Evolutionary conservation across 1,140 invertebrate species (phyloP).

Genomic region (Ganaspis sp.): DNA sequence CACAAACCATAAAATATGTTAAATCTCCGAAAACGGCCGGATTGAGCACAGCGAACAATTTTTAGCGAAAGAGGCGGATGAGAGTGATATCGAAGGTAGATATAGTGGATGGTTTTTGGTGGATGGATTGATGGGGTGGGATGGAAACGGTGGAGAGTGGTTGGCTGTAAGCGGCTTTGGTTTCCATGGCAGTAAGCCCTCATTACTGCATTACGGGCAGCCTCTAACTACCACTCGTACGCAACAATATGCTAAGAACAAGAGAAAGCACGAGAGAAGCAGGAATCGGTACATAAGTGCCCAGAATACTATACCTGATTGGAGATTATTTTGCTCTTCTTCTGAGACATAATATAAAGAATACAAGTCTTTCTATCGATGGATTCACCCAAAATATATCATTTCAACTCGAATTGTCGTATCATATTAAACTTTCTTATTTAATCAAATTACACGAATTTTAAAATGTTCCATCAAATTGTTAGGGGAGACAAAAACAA

Average conservation of each 20-base stretch:
- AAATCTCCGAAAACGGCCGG: background rate
- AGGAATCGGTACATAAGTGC: background rate
- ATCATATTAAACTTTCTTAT: too few species aligned
- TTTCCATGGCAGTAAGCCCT: conserved; percentile 77
- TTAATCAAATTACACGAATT: too few species aligned
- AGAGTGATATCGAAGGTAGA: conserved; percentile 66
- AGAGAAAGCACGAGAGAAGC: background rate
- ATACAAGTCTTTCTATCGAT: too few species aligned
- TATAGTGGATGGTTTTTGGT: conserved; percentile 49
- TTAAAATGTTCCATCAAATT: too few species aligned
- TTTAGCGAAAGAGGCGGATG: conserved; percentile 62
- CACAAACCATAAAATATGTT: background rate
- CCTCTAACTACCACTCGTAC: conserved; percentile 74
- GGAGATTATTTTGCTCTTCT: background rate
- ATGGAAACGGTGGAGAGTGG: conserved; percentile 67
- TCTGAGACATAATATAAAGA: background rate
- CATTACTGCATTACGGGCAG: conserved; percentile 76
- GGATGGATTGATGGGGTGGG: conserved; percentile 40
- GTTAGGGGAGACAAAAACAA: background rate
- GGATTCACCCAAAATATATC: too few species aligned
- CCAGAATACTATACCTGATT: background rate
- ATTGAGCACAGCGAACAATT: conserved; percentile 55
- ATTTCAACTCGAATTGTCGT: too few species aligned
- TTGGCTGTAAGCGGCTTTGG: conserved; percentile 76
- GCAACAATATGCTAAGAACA: conserved; percentile 63